Conservation (phyloP, 2,888 invertebrate species). For the Ypsolopha sequella region DNA sequence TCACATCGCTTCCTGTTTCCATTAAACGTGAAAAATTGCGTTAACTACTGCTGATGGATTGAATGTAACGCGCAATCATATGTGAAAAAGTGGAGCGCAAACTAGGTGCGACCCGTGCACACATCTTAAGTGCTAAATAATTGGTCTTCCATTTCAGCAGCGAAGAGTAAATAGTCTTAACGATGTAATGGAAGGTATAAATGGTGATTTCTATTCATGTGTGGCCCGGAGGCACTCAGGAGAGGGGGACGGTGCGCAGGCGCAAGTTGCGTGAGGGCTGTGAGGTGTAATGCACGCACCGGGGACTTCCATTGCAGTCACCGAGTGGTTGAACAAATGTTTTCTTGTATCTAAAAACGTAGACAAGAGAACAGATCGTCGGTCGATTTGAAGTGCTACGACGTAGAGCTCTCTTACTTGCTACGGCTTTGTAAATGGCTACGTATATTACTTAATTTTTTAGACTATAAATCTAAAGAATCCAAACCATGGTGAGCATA, state of each 20-base stretch:
- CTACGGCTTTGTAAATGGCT: too few relatives aligned
- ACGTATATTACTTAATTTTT: too few relatives aligned
- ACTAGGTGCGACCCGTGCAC: conserved; percentile 21
- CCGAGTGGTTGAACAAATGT: too few relatives aligned
- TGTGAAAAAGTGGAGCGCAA: conserved; percentile 21
- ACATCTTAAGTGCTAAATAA: conserved; percentile 44
- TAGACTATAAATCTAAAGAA: too few relatives aligned
- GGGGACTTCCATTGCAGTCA: too few relatives aligned
- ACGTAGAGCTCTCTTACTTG: too few relatives aligned
- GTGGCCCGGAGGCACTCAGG: conserved; percentile 12
- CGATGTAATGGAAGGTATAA: conserved; percentile 43
- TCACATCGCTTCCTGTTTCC: conserved; percentile 10
- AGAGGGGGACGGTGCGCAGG: neutral
- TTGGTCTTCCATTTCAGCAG: conserved; percentile 24
- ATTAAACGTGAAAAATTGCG: conserved; percentile 25
- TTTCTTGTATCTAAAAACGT: too few relatives aligned
- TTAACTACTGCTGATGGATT: conserved; percentile 16
- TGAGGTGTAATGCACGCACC: too few relatives aligned
- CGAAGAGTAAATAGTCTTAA: conserved; percentile 39
- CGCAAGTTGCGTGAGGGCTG: too few relatives aligned
- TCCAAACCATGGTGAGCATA: too few relatives aligned
- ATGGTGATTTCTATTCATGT: conserved; percentile 31
- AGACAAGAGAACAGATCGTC: too few relatives aligned
- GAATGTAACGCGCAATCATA: conserved; percentile 21
- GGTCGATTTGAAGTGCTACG: too few relatives aligned